Percentiles rank a stretch among this genome's conserved stretches.
Evolutionary conservation across 2,113 vertebrate species (phyloP).

Genomic region (Nestor notabilis): DNA sequence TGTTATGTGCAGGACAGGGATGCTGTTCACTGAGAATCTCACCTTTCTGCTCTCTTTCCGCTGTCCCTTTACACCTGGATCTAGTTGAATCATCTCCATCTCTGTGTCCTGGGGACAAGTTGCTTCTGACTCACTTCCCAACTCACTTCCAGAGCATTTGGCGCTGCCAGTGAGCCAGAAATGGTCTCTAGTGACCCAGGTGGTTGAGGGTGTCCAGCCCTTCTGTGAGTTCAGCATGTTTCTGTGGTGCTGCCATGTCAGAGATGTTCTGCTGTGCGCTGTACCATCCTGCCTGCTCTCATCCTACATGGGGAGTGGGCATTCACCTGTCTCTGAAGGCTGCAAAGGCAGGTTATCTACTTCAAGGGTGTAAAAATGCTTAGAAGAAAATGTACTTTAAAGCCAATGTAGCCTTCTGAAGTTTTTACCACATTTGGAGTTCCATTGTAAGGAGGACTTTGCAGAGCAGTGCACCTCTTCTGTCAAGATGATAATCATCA

Average conservation of each 20-base stretch:
- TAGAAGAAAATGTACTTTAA: background rate
- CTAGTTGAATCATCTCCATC: fast-evolving
- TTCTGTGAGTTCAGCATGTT: background rate
- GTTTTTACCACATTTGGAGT: too few relatives aligned
- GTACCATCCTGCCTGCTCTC: background rate
- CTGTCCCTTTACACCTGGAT: background rate
- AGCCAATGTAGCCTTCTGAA: too few relatives aligned
- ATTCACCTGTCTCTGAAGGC: background rate
- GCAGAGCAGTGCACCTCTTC: background rate
- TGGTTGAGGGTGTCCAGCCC: background rate
- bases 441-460: background rate
- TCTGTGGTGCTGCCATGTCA: fast-evolving
- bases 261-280: background rate
- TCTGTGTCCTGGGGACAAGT: background rate
- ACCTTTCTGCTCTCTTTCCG: background rate
- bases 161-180: background rate
- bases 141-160: background rate
- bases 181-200: too few relatives aligned
- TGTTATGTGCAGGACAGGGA: fast-evolving
- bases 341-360: background rate
- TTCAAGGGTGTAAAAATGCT: too few relatives aligned
- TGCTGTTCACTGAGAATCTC: background rate
- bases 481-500: background rate
- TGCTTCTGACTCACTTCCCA: background rate
- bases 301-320: background rate